A percentile compares a stretch with the other conserved stretches of the same genome.
Conservation (phyloP, 2,888 invertebrate species). For the Polylopha cassiicola region DNA sequence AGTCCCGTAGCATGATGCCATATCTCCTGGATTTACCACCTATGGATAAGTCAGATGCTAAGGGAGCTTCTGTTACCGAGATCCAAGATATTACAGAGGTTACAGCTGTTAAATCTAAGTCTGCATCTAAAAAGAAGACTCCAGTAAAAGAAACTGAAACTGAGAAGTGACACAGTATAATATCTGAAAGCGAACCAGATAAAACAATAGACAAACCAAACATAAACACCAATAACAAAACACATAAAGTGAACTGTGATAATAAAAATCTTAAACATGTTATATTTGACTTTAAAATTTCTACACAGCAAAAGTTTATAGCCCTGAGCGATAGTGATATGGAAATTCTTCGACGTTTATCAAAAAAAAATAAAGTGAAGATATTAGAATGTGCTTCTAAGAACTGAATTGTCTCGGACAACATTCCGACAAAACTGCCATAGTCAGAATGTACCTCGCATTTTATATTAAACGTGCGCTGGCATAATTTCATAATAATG, state of each 20-base stretch:
- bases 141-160: constrained; percentile 39
- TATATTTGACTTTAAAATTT: constrained; percentile 44
- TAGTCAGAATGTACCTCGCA: constrained; percentile 1
- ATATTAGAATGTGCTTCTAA: constrained; percentile 21
- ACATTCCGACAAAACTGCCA: constrained; percentile 8
- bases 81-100: constrained; percentile 28
- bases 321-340: constrained; percentile 45
- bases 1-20: constrained; percentile 68
- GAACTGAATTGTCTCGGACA: constrained; percentile 22
- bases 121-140: constrained; percentile 31
- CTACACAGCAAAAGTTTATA: constrained; percentile 37
- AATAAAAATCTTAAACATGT: constrained; percentile 41
- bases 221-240: constrained; percentile 33
- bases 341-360: constrained; percentile 41
- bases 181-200: constrained; percentile 26
- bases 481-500: no score
- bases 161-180: constrained; percentile 58
- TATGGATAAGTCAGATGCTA: constrained; percentile 36
- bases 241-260: constrained; percentile 45
- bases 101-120: constrained; percentile 25
- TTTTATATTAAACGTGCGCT: no score
- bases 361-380: constrained; percentile 31
- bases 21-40: constrained; percentile 63
- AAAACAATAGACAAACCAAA: constrained; percentile 27
- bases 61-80: constrained; percentile 30